phyloP scores from a whole-genome alignment of 2,113 vertebrate species.

The Thamnaconus septentrionalis region DNA sequence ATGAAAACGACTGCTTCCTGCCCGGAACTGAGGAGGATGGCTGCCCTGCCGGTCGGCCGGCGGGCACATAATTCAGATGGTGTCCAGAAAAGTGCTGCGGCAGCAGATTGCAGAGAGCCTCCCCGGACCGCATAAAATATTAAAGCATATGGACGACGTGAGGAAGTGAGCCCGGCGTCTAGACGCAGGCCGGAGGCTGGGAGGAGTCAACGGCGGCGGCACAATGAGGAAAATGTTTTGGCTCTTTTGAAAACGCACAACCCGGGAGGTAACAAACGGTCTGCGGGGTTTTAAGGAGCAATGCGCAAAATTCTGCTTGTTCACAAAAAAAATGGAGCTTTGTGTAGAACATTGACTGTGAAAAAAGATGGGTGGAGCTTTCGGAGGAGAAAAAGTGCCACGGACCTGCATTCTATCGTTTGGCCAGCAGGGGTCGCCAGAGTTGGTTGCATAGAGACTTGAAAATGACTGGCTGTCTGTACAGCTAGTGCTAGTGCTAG shows the following conservation, averaged over 20 bases:
- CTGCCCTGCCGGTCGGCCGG: slow-evolving; percentile 15
- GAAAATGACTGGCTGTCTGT: too few relatives aligned
- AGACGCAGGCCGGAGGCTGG: slow-evolving; percentile 27
- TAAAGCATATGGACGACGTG: slow-evolving; percentile 51
- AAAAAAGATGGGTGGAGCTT: too few relatives aligned
- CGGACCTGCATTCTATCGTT: too few relatives aligned
- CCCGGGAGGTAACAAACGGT: too few relatives aligned
- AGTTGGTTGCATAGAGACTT: too few relatives aligned
- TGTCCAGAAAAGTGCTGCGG: slow-evolving; percentile 61
- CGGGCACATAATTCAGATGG: slow-evolving; percentile 64
- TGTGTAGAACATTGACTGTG: too few relatives aligned
- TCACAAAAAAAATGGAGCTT: too few relatives aligned
- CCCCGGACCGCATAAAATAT: slow-evolving; percentile 59
- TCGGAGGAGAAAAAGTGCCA: too few relatives aligned
- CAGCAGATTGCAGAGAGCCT: slow-evolving; percentile 61
- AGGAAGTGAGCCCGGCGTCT: slow-evolving; percentile 28
- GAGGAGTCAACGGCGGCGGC: slow-evolving; percentile 5
- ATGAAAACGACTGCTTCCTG: slow-evolving; percentile 51
- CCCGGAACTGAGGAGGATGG: slow-evolving; percentile 47
- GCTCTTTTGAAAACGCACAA: background rate
- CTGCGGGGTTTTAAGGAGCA: too few relatives aligned
- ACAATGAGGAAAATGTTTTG: slow-evolving; percentile 9
- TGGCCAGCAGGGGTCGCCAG: too few relatives aligned
- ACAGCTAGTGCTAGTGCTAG: too few relatives aligned
- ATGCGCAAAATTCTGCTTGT: too few relatives aligned